Evolutionary conservation across 2,888 invertebrate genomes (phyloP), one percentile per base, ranked within the genome.

Genomic region (Nephrotoma appendiculata): DNA sequence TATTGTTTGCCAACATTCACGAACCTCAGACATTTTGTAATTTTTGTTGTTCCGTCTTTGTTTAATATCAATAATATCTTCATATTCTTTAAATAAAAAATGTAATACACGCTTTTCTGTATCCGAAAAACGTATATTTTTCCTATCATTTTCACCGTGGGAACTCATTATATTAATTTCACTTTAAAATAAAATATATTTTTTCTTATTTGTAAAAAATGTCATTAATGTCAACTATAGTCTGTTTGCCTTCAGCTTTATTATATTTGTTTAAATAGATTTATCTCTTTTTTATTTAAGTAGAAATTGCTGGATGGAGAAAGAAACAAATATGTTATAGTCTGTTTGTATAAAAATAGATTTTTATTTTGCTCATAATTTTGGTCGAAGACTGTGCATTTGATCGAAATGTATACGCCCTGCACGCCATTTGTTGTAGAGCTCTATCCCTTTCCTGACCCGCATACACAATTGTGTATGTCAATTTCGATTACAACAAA

Each of bases 61-160:
- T 88, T 91, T 91, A n/a, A 91, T 91, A 88, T 91, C 91, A 88
- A 91, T 91, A 85, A 91, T 90, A 86, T 91, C 90, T 87, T 91
- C 91, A 87, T 91, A 91, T 88, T 89, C 88, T 44, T 90, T 89
- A 88, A 91, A 91, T 15, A 91, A 88, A 4, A 88, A 87, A 88
- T 90, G 91, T 2, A 91, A 88, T 43, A 91, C 90, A 9, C 90
- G 89, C 88, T 91, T 91, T 87, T 91, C 91, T 86, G 91, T 91
- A 86, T 90, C 89, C 3, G 91, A 91, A 87, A 91, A 91, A 41
- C 91, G 90, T 11, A 86, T 44, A 45, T 52, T 19, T 86, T 87
- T 87, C 31, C 86, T 86, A 45, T 87, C 86, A 41, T 43, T 86
- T 48, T 86, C 83, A 83, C 41, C 48, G 45, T 48, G 48, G 6